A percentile compares a stretch with the other conserved stretches of the same genome.
These are phyloP conservation scores for Atherix ibis DNA, from an alignment of 2,888 invertebrate species.

Conservation along the genomic window DNA sequence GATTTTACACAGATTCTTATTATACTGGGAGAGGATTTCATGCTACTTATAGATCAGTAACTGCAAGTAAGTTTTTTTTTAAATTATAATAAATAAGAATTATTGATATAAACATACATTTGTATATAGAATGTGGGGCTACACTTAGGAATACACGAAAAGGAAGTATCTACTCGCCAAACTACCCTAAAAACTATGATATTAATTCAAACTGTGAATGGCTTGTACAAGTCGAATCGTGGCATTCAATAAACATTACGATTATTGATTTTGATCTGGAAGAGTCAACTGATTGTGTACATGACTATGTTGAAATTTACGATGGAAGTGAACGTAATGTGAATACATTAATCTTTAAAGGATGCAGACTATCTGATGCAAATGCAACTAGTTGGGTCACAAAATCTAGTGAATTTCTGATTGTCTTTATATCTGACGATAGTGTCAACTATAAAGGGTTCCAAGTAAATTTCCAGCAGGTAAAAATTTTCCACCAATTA, in stretches of 20 bases:
- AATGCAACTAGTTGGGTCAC: slow-evolving; percentile 36
- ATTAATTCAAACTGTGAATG: slow-evolving; percentile 53
- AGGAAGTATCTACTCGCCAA: slow-evolving; percentile 46
- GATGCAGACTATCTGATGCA: slow-evolving; percentile 40
- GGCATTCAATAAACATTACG: slow-evolving; percentile 52
- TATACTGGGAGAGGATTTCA: slow-evolving; percentile 47
- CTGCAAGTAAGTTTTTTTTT: slow-evolving; percentile 32
- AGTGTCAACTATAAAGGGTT: slow-evolving; percentile 58
- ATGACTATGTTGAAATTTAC: slow-evolving; percentile 55
- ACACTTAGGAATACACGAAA: slow-evolving; percentile 37
- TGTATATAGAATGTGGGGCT: slow-evolving; percentile 57
- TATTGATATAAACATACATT: no score
- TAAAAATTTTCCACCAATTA: slow-evolving; percentile 23
- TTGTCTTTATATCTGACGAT: slow-evolving; percentile 48
- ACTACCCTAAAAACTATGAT: slow-evolving; percentile 43
- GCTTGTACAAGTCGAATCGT: slow-evolving; percentile 56
- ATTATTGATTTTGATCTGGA: slow-evolving; percentile 62
- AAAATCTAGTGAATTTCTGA: slow-evolving; percentile 39
- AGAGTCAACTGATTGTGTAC: slow-evolving; percentile 34
- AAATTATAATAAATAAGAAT: no score
- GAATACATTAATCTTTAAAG: slow-evolving; percentile 35
- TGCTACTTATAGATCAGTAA: slow-evolving; percentile 38
- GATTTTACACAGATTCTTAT: slow-evolving; percentile 44
- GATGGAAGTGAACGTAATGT: slow-evolving; percentile 22
- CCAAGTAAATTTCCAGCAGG: slow-evolving; percentile 46